Base-by-base conservation (phyloP, 2,888 invertebrate genomes). In the Campaea margaritaria region DNA sequence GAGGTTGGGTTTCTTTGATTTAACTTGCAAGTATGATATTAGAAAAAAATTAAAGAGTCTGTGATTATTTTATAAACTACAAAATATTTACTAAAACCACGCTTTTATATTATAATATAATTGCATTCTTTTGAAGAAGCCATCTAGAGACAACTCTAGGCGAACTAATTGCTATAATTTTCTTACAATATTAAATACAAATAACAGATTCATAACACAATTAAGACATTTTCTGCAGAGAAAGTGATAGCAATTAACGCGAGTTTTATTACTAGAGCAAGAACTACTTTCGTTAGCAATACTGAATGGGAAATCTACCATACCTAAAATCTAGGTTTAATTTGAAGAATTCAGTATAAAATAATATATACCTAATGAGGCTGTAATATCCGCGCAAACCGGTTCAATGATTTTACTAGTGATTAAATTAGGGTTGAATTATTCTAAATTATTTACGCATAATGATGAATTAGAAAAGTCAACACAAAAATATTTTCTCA, bases 141-240 rank as follows among this genome's bases (percentile, higher is more conserved):
- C 2, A 31, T 31, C 7, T 31, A 31, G 1, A 31, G 31, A n/a
- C n/a, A n/a, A n/a, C n/a, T 31, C 36, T 36, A n/a, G 10, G 36
- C 36, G 4, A 36, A 36, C 36, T 36, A 46, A 34, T 15, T 34
- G 21, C 21, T 34, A 45, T 1, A 28, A 3, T 45, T 15, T 41
- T n/a, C n/a, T n/a, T n/a, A n/a, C 38, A 13, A 13, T 21, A 28
- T 45, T 27, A 31, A 12, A 36, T 12, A 34, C 9, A 34, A 34
- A 15, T 34, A 34, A 46, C 14, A 44, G 12, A 44, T 5, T 12
- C 15, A 16, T 7, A 45, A 15, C n/a, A 16, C 41, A 51, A 51
- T 42, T 42, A 42, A 51, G 34, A 42, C 34, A 51, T 50, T 50
- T 50, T 47, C 43, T 36, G 2, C 27, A 10, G 21, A 45, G 52